phyloP scores from a whole-genome alignment of 2,113 vertebrate species.

The Dipodomys stephensi region DNA sequence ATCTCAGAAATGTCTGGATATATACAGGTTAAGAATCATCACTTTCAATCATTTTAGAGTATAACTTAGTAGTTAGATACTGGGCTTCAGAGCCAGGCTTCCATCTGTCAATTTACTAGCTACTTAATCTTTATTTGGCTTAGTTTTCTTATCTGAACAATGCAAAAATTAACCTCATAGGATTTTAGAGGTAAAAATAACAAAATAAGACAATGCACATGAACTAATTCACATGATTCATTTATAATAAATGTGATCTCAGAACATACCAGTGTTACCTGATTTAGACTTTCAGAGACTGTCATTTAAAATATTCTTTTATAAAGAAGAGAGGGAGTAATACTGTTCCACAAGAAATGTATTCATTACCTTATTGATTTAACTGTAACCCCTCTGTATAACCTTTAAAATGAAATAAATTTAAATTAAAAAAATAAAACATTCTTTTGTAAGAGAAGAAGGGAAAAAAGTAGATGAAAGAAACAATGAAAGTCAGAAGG shows the following conservation, averaged over 20 bases:
- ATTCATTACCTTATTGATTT: no score
- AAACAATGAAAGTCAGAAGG: background rate
- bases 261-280: background rate
- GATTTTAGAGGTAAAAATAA: background rate
- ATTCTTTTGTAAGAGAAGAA: background rate
- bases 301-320: background rate
- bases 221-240: background rate
- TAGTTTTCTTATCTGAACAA: background rate
- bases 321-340: no score
- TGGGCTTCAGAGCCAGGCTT: background rate
- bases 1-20: background rate
- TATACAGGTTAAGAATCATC: background rate
- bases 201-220: background rate
- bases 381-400: no score
- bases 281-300: background rate
- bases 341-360: no score
- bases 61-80: background rate
- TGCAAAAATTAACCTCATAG: background rate
- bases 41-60: background rate
- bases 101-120: background rate
- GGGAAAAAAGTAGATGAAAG: background rate
- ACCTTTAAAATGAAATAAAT: no score
- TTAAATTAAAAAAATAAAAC: background rate
- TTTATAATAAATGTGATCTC: background rate
- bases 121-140: conserved; percentile 26